Conservation (phyloP, 2,797 vertebrate genomes). For the Hozukius guyotensis region DNA sequence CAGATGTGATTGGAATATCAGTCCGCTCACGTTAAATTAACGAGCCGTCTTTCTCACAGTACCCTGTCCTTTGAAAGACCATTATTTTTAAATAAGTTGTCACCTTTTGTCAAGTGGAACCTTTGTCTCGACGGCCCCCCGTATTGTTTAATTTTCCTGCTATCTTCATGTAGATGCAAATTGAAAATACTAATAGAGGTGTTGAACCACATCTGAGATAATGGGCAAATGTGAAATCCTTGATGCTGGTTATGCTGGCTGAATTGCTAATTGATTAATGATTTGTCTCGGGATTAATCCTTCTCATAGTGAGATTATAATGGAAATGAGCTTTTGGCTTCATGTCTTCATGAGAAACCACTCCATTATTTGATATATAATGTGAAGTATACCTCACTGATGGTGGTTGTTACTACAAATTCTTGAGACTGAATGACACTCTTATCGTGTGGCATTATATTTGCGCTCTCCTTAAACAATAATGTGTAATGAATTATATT, state of each 20-base stretch:
- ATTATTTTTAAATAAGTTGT: slow-evolving; percentile 49
- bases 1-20: slow-evolving; percentile 37
- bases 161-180: slow-evolving; percentile 38
- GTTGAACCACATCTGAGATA: slow-evolving; percentile 34
- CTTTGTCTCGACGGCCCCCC: background rate
- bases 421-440: background rate
- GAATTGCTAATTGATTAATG: slow-evolving; percentile 57
- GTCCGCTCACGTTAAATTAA: slow-evolving; percentile 31
- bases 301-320: slow-evolving; percentile 4
- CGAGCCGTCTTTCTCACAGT: background rate
- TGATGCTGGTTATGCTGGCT: slow-evolving; percentile 15
- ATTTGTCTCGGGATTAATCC: slow-evolving; percentile 24
- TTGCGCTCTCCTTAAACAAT: background rate
- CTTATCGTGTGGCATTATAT: background rate
- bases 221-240: slow-evolving; percentile 25
- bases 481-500: background rate
- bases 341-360: slow-evolving; percentile 9
- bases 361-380: background rate
- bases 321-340: slow-evolving; percentile 20
- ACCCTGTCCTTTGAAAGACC: slow-evolving; percentile 1
- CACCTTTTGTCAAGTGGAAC: slow-evolving; percentile 50
- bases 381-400: background rate
- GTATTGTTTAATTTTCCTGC: slow-evolving; percentile 33
- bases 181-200: slow-evolving; percentile 50
- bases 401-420: background rate